Percentiles rank a stretch among this genome's conserved stretches.
These are phyloP conservation scores for Perca fluviatilis DNA, from an alignment of 2,113 vertebrate species.

Conservation along the genomic window DNA sequence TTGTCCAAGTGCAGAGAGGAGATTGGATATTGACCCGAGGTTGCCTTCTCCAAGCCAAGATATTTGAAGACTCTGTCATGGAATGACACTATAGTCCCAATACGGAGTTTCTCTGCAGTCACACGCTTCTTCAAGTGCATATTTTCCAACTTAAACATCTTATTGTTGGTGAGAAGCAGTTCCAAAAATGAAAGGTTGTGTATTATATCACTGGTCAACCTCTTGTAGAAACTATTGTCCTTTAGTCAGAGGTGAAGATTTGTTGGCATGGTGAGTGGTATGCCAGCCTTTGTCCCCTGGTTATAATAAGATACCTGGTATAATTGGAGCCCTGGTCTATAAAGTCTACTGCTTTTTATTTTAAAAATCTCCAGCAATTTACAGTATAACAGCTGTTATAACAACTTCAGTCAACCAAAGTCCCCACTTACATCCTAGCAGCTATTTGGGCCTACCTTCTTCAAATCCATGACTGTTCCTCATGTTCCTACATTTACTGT, in stretches of 20 bases:
- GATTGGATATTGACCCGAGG: slow-evolving; percentile 79
- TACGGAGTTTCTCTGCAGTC: slow-evolving; percentile 35
- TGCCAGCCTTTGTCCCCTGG: neutral
- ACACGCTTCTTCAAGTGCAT: slow-evolving; percentile 25
- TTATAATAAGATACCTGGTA: slow-evolving; percentile 10
- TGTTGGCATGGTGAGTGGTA: neutral
- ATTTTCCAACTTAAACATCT: slow-evolving; percentile 4
- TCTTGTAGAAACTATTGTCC: slow-evolving; percentile 18
- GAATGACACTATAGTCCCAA: slow-evolving; percentile 42
- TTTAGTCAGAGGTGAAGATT: slow-evolving; percentile 5
- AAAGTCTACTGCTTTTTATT: neutral
- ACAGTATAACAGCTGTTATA: slow-evolving; percentile 2
- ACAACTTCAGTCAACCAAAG: slow-evolving; percentile 7
- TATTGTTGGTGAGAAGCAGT: slow-evolving; percentile 5
- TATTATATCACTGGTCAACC: slow-evolving; percentile 1
- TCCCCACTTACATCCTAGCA: slow-evolving; percentile 1
- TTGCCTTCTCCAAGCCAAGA: slow-evolving; percentile 53
- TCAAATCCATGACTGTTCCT: slow-evolving; percentile 28
- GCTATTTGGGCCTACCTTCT: neutral
- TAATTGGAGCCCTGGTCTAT: slow-evolving; percentile 11
- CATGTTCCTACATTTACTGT: slow-evolving; percentile 12
- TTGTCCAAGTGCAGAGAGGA: slow-evolving; percentile 73
- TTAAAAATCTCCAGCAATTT: slow-evolving; percentile 13
- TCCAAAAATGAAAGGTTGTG: slow-evolving; percentile 25
- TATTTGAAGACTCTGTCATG: slow-evolving; percentile 69